These are phyloP conservation scores for Typhlomys cinereus DNA, from an alignment of 2,113 vertebrate genomes.

Conservation along the genomic window DNA sequence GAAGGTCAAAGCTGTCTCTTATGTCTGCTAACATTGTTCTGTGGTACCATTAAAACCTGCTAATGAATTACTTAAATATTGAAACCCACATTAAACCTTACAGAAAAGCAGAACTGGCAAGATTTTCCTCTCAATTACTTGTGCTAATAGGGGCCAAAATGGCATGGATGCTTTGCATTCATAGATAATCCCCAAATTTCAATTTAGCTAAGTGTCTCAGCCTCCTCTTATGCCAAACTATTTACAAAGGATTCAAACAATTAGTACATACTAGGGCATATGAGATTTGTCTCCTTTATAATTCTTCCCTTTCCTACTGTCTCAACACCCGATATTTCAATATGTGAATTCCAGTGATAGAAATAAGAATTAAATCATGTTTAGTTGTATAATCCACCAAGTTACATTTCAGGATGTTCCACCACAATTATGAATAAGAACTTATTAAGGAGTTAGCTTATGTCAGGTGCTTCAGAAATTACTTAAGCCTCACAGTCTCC, in stretches of 20 bases:
- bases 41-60: constrained; percentile 26
- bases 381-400: not conserved
- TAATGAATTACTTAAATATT: constrained; percentile 76
- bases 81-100: constrained; percentile 65
- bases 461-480: not conserved
- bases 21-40: constrained; percentile 18
- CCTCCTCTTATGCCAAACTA: constrained; percentile 57
- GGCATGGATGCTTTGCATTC: constrained; percentile 75
- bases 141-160: constrained; percentile 74
- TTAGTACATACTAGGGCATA: constrained; percentile 45
- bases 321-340: not conserved
- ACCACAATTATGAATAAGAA: not conserved
- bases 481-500: not conserved
- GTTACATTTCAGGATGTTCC: not conserved
- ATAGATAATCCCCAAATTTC: constrained; percentile 76
- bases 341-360: constrained; percentile 20
- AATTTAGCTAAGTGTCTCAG: constrained; percentile 76
- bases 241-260: constrained; percentile 62
- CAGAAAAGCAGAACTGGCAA: constrained; percentile 73
- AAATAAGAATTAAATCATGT: constrained; percentile 15
- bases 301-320: not conserved
- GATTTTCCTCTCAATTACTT: constrained; percentile 79
- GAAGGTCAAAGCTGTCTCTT: constrained; percentile 55
- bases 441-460: not conserved
- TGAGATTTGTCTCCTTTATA: constrained; percentile 52